Evolutionary conservation across 2,888 invertebrate genomes (phyloP).

Genomic region (Aphidoletes aphidimyza): DNA sequence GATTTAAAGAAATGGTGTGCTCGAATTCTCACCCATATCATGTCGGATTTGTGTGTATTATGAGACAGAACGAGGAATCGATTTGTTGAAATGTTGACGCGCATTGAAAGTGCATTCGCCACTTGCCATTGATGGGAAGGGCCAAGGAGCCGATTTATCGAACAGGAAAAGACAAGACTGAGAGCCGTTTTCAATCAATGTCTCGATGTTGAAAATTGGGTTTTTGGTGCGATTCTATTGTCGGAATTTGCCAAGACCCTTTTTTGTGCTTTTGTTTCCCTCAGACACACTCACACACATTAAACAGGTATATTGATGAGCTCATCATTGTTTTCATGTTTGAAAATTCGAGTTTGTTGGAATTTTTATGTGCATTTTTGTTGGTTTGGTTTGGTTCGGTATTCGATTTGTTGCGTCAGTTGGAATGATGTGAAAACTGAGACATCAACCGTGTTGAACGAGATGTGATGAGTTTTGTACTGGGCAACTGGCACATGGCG

Average conservation of each 20-base stretch:
- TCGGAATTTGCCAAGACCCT: background rate
- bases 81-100: background rate
- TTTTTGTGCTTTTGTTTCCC: too few species aligned
- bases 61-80: too few species aligned
- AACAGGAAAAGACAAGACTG: background rate
- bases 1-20: background rate
- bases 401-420: background rate
- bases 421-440: constrained; percentile 45
- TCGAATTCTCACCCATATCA: constrained; percentile 11
- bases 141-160: background rate
- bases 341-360: background rate
- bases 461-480: constrained; percentile 29
- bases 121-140: background rate
- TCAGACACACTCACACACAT: too few species aligned
- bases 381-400: background rate
- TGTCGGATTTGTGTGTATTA: background rate
- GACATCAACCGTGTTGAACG: background rate
- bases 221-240: too few species aligned
- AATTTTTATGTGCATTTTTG: constrained; percentile 44
- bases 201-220: background rate
- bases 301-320: constrained; percentile 10
- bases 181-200: background rate
- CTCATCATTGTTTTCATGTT: background rate
- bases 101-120: background rate
- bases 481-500: background rate